A percentile compares a stretch with the other conserved stretches of the same genome.
Conservation (phyloP, 2,888 invertebrate species). For the Cephonodes hylas region DNA sequence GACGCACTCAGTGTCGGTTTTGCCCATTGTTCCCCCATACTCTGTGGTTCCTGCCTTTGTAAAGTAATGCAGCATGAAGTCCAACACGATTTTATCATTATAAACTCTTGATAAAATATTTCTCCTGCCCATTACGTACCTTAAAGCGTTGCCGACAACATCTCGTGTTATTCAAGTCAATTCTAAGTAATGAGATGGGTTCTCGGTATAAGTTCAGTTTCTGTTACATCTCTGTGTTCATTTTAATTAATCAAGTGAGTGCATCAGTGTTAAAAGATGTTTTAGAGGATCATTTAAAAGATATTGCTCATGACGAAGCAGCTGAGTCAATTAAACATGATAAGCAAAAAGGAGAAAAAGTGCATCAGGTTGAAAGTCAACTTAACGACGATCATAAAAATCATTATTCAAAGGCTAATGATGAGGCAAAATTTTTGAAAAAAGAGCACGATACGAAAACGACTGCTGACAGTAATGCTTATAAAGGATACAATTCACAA, state of each 20-base stretch:
- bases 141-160: slow-evolving; percentile 42
- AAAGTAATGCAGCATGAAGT: slow-evolving; percentile 70
- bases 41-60: slow-evolving; percentile 79
- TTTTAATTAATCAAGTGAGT: slow-evolving; percentile 48
- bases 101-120: slow-evolving; percentile 62
- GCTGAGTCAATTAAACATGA: slow-evolving; percentile 67
- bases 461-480: slow-evolving; percentile 66
- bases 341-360: slow-evolving; percentile 71
- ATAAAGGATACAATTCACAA: slow-evolving; percentile 66
- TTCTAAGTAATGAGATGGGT: slow-evolving; percentile 59
- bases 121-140: slow-evolving; percentile 54
- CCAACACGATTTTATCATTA: slow-evolving; percentile 64
- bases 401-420: slow-evolving; percentile 69
- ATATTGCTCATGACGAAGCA: slow-evolving; percentile 65
- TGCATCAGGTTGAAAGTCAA: slow-evolving; percentile 67
- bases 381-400: slow-evolving; percentile 68
- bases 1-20: slow-evolving; percentile 50
- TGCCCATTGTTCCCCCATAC: slow-evolving; percentile 61
- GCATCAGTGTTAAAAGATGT: slow-evolving; percentile 69
- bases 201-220: slow-evolving; percentile 46
- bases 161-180: slow-evolving; percentile 18
- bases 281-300: slow-evolving; percentile 73
- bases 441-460: slow-evolving; percentile 72
- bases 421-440: slow-evolving; percentile 72
- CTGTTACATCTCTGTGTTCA: slow-evolving; percentile 47